Evolutionary conservation across 2,797 vertebrate genomes (phyloP).

Genomic region (Pogonophryne albipinna): DNA sequence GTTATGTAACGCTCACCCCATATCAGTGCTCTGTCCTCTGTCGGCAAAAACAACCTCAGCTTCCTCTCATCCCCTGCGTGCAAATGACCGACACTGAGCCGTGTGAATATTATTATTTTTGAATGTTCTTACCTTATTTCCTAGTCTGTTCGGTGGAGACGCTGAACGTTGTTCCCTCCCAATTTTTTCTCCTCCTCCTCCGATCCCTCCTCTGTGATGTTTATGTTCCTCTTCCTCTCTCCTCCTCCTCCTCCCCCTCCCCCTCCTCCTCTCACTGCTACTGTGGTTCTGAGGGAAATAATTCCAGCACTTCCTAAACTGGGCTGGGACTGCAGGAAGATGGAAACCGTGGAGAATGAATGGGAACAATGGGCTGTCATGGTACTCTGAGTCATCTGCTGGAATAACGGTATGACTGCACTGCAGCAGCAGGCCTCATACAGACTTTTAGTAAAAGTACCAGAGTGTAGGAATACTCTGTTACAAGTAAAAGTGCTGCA

Average conservation of each 20-base stretch:
- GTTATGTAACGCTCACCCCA: slow-evolving; percentile 87
- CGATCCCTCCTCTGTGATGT: slow-evolving; percentile 68
- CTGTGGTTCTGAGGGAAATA: slow-evolving; percentile 34
- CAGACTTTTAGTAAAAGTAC: not conserved
- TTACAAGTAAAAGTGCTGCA: no score
- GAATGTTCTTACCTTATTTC: slow-evolving; percentile 77
- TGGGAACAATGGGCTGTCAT: slow-evolving; percentile 26
- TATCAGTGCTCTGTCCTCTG: slow-evolving; percentile 65
- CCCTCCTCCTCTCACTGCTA: slow-evolving; percentile 34
- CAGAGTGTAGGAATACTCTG: no score
- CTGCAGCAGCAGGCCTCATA: not conserved
- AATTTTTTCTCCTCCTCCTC: slow-evolving; percentile 51
- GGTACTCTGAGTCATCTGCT: not conserved
- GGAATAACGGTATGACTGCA: not conserved
- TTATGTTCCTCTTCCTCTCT: slow-evolving; percentile 63
- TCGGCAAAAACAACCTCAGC: slow-evolving; percentile 29
- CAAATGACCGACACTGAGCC: slow-evolving; percentile 37
- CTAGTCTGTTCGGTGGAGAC: slow-evolving; percentile 53
- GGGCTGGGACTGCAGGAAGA: slow-evolving; percentile 62
- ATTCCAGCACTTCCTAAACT: slow-evolving; percentile 78
- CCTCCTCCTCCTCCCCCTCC: slow-evolving; percentile 38
- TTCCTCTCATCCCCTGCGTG: slow-evolving; percentile 33
- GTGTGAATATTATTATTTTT: slow-evolving; percentile 39
- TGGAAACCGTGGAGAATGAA: slow-evolving; percentile 26
- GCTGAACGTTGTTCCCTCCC: slow-evolving; percentile 73